These are phyloP conservation scores for Oreochromis aureus DNA, from an alignment of 2,113 vertebrate genomes.

Conservation along the genomic window DNA sequence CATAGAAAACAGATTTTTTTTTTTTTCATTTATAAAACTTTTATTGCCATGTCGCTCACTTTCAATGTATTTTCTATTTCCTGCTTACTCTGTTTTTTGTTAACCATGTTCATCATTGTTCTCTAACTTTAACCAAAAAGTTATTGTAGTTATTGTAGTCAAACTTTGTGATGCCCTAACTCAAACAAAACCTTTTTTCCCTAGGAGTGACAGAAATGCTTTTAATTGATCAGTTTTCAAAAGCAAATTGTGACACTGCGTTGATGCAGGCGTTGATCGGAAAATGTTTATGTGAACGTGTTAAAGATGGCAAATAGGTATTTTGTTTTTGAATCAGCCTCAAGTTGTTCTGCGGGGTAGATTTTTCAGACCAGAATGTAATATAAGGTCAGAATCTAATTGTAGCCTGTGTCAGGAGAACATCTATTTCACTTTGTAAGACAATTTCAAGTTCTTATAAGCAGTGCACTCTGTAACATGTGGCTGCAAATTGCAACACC, in stretches of 20 bases:
- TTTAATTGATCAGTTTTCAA: not conserved
- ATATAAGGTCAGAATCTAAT: not conserved
- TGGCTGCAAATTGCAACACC: not conserved
- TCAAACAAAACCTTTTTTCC: rapidly evolving
- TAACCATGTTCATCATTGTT: not conserved
- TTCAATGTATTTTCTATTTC: not conserved
- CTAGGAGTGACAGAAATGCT: not conserved
- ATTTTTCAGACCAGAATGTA: not conserved
- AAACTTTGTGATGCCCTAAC: not conserved
- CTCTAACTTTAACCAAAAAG: not conserved
- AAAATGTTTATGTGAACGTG: not conserved
- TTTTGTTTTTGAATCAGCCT: not conserved
- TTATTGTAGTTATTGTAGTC: not conserved
- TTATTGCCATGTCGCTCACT: not conserved
- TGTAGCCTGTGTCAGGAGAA: not conserved
- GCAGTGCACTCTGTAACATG: not conserved
- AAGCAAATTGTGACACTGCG: not conserved
- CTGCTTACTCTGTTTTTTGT: not conserved
- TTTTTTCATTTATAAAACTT: not conserved
- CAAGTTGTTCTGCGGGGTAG: not conserved
- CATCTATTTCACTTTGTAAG: not conserved
- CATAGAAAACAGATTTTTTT: not conserved
- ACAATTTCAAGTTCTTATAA: not conserved
- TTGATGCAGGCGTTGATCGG: not conserved
- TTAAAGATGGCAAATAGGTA: not conserved